Conservation (phyloP, 2,797 vertebrate species). For the Bothrops alternatus region DNA sequence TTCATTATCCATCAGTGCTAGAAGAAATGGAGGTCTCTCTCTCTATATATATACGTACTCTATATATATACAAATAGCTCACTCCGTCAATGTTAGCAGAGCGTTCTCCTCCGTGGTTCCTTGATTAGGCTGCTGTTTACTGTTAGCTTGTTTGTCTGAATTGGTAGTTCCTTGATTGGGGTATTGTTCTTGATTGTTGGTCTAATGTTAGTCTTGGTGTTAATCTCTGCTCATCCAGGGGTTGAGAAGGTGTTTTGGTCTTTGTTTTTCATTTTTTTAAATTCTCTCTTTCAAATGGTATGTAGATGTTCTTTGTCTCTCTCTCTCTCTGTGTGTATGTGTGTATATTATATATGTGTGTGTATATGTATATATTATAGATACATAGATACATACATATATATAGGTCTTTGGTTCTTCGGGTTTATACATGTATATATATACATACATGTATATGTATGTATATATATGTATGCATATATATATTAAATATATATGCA, state of each 20-base stretch:
- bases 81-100: neutral
- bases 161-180: neutral
- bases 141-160: too few species aligned
- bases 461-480: too few species aligned
- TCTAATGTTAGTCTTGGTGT: neutral
- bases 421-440: rapidly evolving
- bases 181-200: neutral
- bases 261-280: neutral
- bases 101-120: neutral
- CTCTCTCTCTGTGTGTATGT: too few species aligned
- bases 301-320: neutral
- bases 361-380: too few species aligned
- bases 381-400: too few species aligned
- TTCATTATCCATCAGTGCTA: neutral
- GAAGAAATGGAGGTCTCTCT: neutral
- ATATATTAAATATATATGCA: neutral
- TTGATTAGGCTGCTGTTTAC: too few species aligned
- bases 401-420: too few species aligned
- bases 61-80: neutral
- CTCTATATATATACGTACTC: neutral
- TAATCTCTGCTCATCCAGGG: neutral
- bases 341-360: too few species aligned
- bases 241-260: neutral
- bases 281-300: neutral
- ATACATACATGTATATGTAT: too few species aligned